Evolutionary conservation across 2,888 invertebrate genomes (phyloP).

Genomic region (Philereme vetulata): DNA sequence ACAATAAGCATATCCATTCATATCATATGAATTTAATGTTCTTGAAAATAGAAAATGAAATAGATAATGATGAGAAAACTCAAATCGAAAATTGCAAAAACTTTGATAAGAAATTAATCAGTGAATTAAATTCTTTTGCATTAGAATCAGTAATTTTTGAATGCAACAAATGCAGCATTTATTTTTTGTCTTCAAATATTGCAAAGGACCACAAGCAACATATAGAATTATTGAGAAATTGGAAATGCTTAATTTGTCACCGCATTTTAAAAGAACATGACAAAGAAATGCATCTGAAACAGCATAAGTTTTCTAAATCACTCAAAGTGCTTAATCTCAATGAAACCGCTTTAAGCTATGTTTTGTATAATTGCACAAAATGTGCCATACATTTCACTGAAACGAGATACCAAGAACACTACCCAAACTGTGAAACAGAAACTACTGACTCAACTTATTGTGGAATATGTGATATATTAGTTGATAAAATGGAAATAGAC

Average conservation of each 20-base stretch:
- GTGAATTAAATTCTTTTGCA: conserved; percentile 32
- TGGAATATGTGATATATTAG: conserved; percentile 58
- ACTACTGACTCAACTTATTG: conserved; percentile 52
- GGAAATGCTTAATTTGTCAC: conserved; percentile 60
- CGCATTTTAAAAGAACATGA: conserved; percentile 59
- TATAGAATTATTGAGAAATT: conserved; percentile 53
- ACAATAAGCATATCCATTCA: conserved; percentile 42
- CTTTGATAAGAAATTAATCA: conserved; percentile 3
- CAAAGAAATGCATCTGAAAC: conserved; percentile 54
- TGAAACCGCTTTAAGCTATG: conserved; percentile 40
- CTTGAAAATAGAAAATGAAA: conserved; percentile 21
- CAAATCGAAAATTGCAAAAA: conserved; percentile 15
- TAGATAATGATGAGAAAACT: conserved; percentile 11
- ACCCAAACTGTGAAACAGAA: conserved; percentile 47
- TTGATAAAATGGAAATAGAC: conserved; percentile 48
- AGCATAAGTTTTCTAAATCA: conserved; percentile 53
- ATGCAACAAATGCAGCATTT: conserved; percentile 62
- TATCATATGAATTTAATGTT: conserved; percentile 35
- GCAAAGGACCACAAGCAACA: conserved; percentile 58
- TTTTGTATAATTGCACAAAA: conserved; percentile 60
- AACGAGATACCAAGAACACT: conserved; percentile 53
- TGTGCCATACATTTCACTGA: conserved; percentile 62
- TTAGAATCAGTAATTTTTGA: conserved; percentile 58
- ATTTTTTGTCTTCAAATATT: conserved; percentile 56
- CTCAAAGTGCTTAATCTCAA: conserved; percentile 51